phyloP scores from a whole-genome alignment of 2,797 vertebrate species.

The Ptychobarbus kaznakovi region DNA sequence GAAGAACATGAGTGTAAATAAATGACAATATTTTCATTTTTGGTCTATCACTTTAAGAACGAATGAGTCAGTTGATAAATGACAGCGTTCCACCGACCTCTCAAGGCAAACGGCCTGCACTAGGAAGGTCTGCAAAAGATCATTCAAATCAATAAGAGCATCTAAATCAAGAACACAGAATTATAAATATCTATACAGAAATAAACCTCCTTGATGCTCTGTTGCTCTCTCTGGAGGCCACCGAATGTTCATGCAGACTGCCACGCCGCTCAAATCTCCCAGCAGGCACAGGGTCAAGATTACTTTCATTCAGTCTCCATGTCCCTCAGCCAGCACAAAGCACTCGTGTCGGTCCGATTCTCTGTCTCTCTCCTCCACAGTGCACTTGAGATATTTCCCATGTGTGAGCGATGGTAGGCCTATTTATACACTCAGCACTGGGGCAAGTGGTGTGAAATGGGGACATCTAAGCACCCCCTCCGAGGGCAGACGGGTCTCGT shows the following conservation, averaged over 20 bases:
- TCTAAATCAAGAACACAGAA: conserved; percentile 18
- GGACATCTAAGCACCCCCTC: conserved; percentile 59
- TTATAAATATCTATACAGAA: conserved; percentile 36
- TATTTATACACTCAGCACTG: conserved; percentile 61
- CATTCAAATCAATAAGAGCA: conserved; percentile 22
- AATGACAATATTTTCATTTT: neutral
- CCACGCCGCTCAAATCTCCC: neutral
- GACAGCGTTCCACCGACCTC: neutral
- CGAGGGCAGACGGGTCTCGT: conserved; percentile 47
- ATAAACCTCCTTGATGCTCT: conserved; percentile 24
- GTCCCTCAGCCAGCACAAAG: conserved; percentile 7
- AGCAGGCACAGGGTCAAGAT: conserved; percentile 1
- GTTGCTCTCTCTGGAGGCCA: neutral
- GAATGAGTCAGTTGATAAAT: neutral
- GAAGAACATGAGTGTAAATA: neutral
- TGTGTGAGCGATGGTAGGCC: conserved; percentile 56
- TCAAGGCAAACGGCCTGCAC: neutral
- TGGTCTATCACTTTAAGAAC: conserved; percentile 1
- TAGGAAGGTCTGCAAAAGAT: neutral
- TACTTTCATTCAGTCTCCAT: conserved; percentile 3
- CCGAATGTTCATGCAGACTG: conserved; percentile 6
- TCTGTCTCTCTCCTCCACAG: conserved; percentile 8
- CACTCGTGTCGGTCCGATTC: conserved; percentile 8
- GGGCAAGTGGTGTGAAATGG: conserved; percentile 51
- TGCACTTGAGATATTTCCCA: conserved; percentile 56